Evolutionary conservation across 2,797 vertebrate species (phyloP).

Genomic region (Alcedo atthis): DNA sequence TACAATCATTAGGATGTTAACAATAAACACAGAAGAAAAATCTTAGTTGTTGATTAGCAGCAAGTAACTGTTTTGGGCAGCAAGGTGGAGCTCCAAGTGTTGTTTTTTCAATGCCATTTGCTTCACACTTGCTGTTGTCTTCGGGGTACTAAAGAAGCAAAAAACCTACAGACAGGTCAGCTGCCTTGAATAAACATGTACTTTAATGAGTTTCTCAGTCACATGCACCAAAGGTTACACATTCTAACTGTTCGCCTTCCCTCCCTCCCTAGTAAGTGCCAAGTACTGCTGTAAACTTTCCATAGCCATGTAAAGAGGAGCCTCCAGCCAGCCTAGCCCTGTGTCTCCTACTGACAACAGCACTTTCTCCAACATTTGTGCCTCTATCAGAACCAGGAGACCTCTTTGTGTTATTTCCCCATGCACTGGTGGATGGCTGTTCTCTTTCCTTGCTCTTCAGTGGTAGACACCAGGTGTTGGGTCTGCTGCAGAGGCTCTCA

Average conservation of each 20-base stretch:
- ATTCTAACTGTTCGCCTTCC: not conserved
- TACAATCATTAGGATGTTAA: not conserved
- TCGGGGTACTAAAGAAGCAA: not conserved
- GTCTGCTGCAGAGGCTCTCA: not conserved
- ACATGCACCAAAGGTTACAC: not conserved
- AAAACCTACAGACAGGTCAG: not conserved
- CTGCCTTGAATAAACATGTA: not conserved
- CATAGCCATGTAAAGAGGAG: fast-evolving
- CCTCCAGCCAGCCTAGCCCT: not conserved
- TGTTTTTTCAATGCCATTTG: not conserved
- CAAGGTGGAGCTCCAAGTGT: conserved; percentile 19
- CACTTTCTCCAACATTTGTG: not conserved
- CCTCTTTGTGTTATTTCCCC: not conserved
- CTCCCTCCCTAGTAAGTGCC: not conserved
- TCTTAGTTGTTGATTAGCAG: not conserved
- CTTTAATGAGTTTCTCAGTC: not conserved
- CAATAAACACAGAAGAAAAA: not conserved
- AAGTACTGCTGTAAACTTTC: not conserved
- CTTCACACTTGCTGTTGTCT: not conserved
- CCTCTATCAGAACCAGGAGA: not conserved
- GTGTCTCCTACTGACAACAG: not conserved
- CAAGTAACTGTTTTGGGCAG: not conserved
- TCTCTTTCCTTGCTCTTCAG: not conserved
- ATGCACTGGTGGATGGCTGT: not conserved
- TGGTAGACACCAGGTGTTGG: fast-evolving